Base-by-base conservation (phyloP, 1,140 invertebrate species). In the Campoletis sonorensis region DNA sequence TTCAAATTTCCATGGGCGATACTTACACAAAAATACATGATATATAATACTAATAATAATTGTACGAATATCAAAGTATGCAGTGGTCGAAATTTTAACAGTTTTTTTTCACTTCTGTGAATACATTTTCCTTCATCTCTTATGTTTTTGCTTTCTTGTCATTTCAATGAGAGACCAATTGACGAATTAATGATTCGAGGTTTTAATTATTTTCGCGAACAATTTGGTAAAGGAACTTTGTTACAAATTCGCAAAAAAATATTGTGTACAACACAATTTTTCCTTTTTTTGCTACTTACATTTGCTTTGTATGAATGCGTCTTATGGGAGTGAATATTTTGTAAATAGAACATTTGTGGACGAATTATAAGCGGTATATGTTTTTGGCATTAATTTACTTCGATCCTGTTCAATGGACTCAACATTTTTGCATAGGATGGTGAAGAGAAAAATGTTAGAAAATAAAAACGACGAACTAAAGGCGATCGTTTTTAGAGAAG, bases 21-120 rank as follows among this genome's bases (percentile, higher is more conserved):
- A 40, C 45, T 85, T 85, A 85, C 81, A 81, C 58, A 84, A 86
- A 82, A 84, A 80, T 85, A 85, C 68, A 83, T 79, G 58, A 78
- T 85, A 82, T 85, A 84, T 70, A 81, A 81, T 79, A 85, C 4
- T 82, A 81, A 84, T 85, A 83, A 79, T 87, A 84, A 78, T 85
- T 83, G 84, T 82, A 84, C 83, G 82, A 61, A 81, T 79, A 61
- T 85, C 83, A 86, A 77, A 71, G 81, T 83, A 86, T 64, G 54
- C 30, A 49, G 64, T 49, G 80, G 54, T 81, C 30, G 49, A 70
- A 79, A 0, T 79, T 79, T 70, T 45, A 51, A 68, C 78, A 68
- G 70, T 40, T 49, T 79, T 33, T 16, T 70, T 68, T 27, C 40
- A 45, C 37, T 68, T 68, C 75, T 21, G 13, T 27, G 58, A 77